phyloP scores from a whole-genome alignment of 2,888 invertebrate genomes.

The Smittia aterrima region DNA sequence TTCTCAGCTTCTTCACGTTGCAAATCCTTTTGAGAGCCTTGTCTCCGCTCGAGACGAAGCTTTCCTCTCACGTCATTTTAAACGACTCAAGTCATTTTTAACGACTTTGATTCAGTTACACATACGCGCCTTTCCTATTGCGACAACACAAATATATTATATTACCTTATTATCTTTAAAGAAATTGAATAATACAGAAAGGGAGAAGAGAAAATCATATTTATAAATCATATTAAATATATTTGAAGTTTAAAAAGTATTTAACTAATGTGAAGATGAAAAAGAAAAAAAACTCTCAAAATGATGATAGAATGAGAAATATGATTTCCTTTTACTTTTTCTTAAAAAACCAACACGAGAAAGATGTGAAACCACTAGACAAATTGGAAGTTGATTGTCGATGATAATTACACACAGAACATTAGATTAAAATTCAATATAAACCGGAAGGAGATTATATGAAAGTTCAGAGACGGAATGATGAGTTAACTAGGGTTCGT shows the following conservation, averaged over 20 bases:
- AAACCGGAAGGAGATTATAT: neutral
- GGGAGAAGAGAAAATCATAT: slow-evolving; percentile 42
- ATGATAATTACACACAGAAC: neutral
- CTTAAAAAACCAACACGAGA: too few relatives aligned
- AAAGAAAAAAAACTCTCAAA: slow-evolving; percentile 50
- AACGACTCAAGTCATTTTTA: too few relatives aligned
- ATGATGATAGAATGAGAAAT: slow-evolving; percentile 2
- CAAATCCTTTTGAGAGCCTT: neutral
- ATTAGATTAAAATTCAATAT: slow-evolving; percentile 4
- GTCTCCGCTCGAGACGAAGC: neutral
- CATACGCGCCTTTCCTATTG: slow-evolving; percentile 53
- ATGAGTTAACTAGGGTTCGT: too few relatives aligned
- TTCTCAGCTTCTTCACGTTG: neutral
- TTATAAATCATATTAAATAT: slow-evolving; percentile 22
- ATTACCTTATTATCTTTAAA: slow-evolving; percentile 51
- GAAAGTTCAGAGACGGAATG: neutral
- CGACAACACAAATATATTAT: slow-evolving; percentile 51
- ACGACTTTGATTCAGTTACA: slow-evolving; percentile 54
- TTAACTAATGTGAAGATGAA: slow-evolving; percentile 39
- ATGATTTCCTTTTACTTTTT: neutral
- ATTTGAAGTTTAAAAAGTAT: slow-evolving; percentile 27
- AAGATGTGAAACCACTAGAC: neutral
- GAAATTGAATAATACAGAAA: slow-evolving; percentile 39
- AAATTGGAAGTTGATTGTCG: slow-evolving; percentile 6
- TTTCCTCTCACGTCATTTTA: neutral